phyloP scores from a whole-genome alignment of 2,888 invertebrate genomes.

The Sipha maydis region DNA sequence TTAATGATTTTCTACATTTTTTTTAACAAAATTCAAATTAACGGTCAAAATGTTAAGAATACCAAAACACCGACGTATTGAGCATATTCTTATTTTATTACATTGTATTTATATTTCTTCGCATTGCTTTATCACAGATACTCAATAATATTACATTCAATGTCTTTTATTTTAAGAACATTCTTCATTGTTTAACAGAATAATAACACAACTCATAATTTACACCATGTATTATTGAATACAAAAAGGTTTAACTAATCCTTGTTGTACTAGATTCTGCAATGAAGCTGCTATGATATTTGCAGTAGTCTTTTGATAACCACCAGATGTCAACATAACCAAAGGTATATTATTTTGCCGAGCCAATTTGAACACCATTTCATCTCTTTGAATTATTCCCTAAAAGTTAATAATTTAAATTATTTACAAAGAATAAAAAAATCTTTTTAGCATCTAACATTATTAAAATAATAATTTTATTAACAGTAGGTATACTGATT shows the following conservation, averaged over 20 bases:
- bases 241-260: slow-evolving; percentile 69
- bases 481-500: too few relatives aligned
- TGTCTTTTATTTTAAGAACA: neutral
- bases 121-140: neutral
- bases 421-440: neutral
- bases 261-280: slow-evolving; percentile 76
- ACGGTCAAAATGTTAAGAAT: neutral
- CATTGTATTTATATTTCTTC: neutral
- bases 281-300: slow-evolving; percentile 86
- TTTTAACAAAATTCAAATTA: neutral
- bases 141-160: neutral
- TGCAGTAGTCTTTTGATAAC: slow-evolving; percentile 82
- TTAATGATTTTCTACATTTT: neutral
- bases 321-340: slow-evolving; percentile 89
- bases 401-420: slow-evolving; percentile 67
- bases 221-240: slow-evolving; percentile 1
- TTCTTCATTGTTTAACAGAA: slow-evolving; percentile 8
- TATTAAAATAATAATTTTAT: neutral
- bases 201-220: neutral
- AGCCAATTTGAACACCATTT: slow-evolving; percentile 82
- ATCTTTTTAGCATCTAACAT: neutral
- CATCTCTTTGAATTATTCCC: slow-evolving; percentile 87
- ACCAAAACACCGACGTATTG: neutral
- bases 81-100: too few relatives aligned
- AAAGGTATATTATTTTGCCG: slow-evolving; percentile 76